phyloP scores from a whole-genome alignment of 2,888 invertebrate species.

The Plebejus anna region DNA sequence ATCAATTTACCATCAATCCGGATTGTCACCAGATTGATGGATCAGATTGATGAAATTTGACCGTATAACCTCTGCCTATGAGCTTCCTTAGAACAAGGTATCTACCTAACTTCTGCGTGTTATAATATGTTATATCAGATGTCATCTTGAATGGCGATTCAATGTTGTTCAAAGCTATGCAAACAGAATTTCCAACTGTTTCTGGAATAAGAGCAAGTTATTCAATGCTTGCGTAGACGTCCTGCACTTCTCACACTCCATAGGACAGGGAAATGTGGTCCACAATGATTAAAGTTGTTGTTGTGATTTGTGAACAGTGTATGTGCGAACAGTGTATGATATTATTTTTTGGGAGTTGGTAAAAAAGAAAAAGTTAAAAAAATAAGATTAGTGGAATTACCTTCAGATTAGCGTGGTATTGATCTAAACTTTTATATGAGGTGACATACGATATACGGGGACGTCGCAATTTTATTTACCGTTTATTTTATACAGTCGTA shows the following conservation, averaged over 20 bases:
- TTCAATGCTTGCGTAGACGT: not conserved
- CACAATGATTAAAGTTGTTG: not conserved
- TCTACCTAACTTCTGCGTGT: not conserved
- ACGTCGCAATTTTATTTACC: not conserved
- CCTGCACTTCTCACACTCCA: not conserved
- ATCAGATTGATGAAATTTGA: too few species aligned
- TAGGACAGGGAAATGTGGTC: not conserved
- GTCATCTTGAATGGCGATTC: not conserved
- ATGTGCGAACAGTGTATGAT: too few species aligned
- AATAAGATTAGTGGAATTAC: too few species aligned
- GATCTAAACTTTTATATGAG: not conserved
- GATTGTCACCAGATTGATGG: too few species aligned
- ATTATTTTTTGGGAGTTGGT: too few species aligned
- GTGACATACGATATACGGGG: not conserved
- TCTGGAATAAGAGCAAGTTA: not conserved
- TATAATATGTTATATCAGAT: not conserved
- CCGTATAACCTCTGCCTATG: too few species aligned
- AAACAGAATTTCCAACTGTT: not conserved
- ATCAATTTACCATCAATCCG: too few species aligned
- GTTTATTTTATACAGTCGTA: not conserved
- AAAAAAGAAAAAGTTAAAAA: too few species aligned
- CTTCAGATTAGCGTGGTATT: too few species aligned
- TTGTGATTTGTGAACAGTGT: too few species aligned
- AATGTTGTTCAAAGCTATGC: not conserved
- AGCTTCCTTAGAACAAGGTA: not conserved